Evolutionary conservation across 2,113 vertebrate species (phyloP), one percentile per base, ranked within the genome.

Genomic region (Cinclus cinclus): DNA sequence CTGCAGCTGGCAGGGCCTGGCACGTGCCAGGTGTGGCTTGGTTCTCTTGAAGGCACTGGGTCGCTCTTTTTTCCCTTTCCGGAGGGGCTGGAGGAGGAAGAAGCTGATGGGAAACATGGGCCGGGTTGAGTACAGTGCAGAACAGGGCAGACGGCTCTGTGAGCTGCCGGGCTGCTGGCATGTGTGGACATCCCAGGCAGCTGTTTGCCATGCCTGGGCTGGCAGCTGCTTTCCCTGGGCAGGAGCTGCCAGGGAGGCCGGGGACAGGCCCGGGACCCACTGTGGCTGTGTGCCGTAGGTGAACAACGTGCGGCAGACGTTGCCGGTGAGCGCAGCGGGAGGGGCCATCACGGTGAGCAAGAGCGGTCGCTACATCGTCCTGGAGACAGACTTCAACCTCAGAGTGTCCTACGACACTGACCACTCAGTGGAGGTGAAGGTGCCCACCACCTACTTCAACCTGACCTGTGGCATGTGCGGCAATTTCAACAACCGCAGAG

Each of bases 381-480:
- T 99, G 90, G 91, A 89, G 81, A 98, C 98, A 30, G 94, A 94
- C 58, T 98, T 98, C 65, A 90, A 79, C 13, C 97, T 99, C 49
- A 83, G 33, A 1, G 96, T 99, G 77, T 98, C 97, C 62, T 99
- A 97, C 41, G 97, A 98, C 92, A 39, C 64, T 1, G 89, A 97
- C 33, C 98, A 98, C 62, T 96, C 97, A 1, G 96, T 99, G 69
- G 97, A 98, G 31, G 89, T 99, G 79, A 96, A 75, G 50, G 85
- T 99, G 63, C 98, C 98, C 28, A 93, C 94, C 20, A n/a, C 41
- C 37, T 91, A 98, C 89, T 98, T 97, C 41, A 87, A 97, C 92
- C 87, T 96, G 89, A 96, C 98, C 44, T 99, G 98, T 13, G 98
- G 99, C 82, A 97, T 99, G 93, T 99, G 98, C n/a, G 98, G 98